phyloP scores from a whole-genome alignment of 2,888 invertebrate genomes.

The Thysanoteuthis rhombus region DNA sequence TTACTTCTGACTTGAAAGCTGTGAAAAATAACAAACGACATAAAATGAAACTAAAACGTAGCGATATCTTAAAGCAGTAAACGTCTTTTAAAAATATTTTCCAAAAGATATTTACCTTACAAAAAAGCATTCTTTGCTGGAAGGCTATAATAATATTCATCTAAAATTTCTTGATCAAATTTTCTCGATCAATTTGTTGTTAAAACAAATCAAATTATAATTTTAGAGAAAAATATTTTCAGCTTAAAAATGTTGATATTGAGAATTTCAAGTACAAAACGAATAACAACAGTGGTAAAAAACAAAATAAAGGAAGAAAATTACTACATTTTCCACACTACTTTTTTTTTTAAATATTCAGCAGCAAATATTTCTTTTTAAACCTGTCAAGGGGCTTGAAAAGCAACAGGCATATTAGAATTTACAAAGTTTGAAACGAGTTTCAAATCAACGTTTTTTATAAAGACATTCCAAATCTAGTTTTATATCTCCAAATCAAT shows the following conservation, averaged over 20 bases:
- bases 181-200: too few species aligned
- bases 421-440: not conserved
- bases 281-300: too few species aligned
- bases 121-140: too few species aligned
- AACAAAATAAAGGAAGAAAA: too few species aligned
- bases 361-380: not conserved
- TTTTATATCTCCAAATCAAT: not conserved
- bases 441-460: not conserved
- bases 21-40: conserved; percentile 14
- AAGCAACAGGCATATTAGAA: not conserved
- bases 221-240: too few species aligned
- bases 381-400: not conserved
- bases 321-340: not conserved
- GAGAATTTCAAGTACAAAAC: too few species aligned
- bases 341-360: not conserved
- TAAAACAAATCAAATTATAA: too few species aligned
- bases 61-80: not conserved
- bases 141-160: too few species aligned
- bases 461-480: not conserved
- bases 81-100: not conserved
- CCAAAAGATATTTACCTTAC: not conserved
- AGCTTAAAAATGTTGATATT: too few species aligned
- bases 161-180: too few species aligned
- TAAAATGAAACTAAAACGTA: not conserved
- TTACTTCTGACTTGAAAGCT: conserved; percentile 31